phyloP scores from a whole-genome alignment of 2,113 vertebrate genomes.

The Cettia cetti region DNA sequence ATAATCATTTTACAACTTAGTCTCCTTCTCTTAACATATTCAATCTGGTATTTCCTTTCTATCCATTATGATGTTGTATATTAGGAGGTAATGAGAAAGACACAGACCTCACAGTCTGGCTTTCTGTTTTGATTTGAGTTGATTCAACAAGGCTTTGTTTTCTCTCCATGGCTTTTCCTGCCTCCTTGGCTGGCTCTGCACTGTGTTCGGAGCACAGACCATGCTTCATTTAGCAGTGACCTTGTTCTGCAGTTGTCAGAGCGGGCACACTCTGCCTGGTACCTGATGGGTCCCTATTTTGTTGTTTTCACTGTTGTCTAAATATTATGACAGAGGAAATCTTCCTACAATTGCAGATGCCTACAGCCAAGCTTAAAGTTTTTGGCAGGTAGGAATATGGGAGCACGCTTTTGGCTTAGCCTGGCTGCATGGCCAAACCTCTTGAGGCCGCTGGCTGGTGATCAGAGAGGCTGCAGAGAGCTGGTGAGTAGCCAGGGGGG shows the following conservation, averaged over 20 bases:
- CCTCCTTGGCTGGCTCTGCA: not conserved
- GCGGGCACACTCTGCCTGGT: not conserved
- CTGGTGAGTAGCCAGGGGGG: not conserved
- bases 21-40: not conserved
- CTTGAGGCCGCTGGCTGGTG: not conserved
- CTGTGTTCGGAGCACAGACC: accelerated
- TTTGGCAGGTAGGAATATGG: not conserved
- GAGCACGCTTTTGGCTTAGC: not conserved
- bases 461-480: not conserved
- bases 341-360: not conserved
- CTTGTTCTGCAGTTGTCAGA: not conserved
- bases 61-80: not conserved
- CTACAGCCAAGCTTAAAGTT: not conserved
- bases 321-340: not conserved
- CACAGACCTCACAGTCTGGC: not conserved
- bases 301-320: not conserved
- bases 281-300: not conserved
- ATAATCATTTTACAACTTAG: not conserved
- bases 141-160: not conserved
- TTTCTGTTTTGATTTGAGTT: not conserved
- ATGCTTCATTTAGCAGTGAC: not conserved
- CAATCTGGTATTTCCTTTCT: not conserved
- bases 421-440: not conserved
- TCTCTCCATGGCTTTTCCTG: not conserved
- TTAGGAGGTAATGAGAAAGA: not conserved